These are phyloP conservation scores for Strigamia crassipes DNA, from an alignment of 2,888 invertebrate genomes.

Conservation along the genomic window DNA sequence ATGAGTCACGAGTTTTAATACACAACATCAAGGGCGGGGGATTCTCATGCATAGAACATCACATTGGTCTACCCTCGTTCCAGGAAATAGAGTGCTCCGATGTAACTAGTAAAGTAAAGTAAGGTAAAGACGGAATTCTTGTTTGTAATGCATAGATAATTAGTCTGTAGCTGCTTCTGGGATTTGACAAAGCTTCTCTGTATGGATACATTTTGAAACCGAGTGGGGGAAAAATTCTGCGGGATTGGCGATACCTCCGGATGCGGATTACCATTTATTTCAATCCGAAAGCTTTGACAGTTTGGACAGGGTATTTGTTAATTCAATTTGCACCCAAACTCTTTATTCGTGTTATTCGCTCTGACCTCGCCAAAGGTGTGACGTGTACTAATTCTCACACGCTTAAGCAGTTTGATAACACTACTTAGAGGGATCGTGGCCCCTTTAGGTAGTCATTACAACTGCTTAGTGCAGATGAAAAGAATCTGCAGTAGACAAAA, in stretches of 20 bases:
- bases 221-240: not conserved
- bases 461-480: too few species aligned
- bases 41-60: not conserved
- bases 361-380: too few species aligned
- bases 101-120: not conserved
- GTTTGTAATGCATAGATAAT: conserved; percentile 13
- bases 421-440: too few species aligned
- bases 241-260: too few species aligned
- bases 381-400: too few species aligned
- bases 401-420: too few species aligned
- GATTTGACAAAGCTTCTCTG: not conserved
- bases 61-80: not conserved
- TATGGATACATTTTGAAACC: not conserved
- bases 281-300: too few species aligned
- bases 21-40: conserved; percentile 23
- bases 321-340: not conserved
- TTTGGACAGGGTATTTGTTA: not conserved
- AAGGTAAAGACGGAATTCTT: not conserved
- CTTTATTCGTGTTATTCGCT: too few species aligned
- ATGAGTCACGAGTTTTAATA: conserved; percentile 25
- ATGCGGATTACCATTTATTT: too few species aligned
- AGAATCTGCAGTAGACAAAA: too few species aligned
- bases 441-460: too few species aligned
- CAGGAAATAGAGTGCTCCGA: not conserved
- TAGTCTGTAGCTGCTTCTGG: not conserved